Conservation (phyloP, 2,113 vertebrate species). For the Chinchilla lanigera region DNA sequence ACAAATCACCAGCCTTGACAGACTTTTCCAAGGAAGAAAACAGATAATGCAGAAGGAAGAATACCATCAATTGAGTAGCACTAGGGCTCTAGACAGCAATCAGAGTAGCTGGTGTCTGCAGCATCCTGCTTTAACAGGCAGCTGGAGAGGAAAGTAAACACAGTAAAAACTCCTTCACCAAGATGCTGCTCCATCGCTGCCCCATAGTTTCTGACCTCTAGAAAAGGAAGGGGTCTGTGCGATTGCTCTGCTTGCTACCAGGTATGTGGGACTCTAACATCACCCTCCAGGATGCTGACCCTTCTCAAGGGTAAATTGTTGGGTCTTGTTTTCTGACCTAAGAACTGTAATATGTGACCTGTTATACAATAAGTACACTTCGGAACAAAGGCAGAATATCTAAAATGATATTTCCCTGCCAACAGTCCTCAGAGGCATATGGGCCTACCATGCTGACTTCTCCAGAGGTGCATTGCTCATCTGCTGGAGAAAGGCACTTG, state of each 20-base stretch:
- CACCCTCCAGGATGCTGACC: neutral
- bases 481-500: neutral
- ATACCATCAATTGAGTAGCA: neutral
- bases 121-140: neutral
- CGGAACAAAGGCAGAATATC: neutral
- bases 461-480: neutral
- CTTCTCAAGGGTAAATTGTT: neutral
- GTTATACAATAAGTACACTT: neutral
- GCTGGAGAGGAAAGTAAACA: neutral
- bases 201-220: neutral
- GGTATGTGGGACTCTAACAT: neutral
- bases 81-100: neutral
- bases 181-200: neutral
- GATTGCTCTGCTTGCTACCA: neutral
- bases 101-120: neutral
- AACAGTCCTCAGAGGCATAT: neutral
- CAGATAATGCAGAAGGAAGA: constrained; percentile 37
- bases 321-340: neutral
- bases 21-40: constrained; percentile 50
- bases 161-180: neutral
- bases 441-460: neutral
- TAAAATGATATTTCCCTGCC: neutral
- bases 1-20: constrained; percentile 61
- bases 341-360: neutral
- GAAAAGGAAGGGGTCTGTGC: too few species aligned